These are phyloP conservation scores for Grus americana DNA, from an alignment of 2,113 vertebrate genomes.

Conservation along the genomic window DNA sequence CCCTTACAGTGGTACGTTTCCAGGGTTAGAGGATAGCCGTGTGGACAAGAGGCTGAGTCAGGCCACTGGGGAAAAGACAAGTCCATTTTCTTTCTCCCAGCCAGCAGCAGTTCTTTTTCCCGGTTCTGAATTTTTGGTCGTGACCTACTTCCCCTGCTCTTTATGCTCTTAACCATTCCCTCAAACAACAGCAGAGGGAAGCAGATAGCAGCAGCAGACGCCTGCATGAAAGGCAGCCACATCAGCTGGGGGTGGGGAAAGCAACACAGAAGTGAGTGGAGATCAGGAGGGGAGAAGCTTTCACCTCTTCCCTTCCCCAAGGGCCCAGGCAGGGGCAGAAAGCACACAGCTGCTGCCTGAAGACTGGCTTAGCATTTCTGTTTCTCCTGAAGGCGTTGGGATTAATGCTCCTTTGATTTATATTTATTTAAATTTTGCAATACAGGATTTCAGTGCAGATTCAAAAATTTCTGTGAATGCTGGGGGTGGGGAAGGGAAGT, in stretches of 20 bases:
- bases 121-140: background rate
- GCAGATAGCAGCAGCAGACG: constrained; percentile 35
- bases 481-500: background rate
- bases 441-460: background rate
- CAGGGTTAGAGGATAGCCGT: constrained; percentile 31
- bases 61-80: constrained; percentile 51
- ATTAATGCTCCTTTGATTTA: background rate
- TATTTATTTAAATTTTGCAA: background rate
- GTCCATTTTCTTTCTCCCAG: background rate
- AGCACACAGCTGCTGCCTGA: background rate
- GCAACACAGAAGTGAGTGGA: background rate
- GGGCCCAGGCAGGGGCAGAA: background rate
- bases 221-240: background rate
- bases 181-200: constrained; percentile 63
- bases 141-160: constrained; percentile 60
- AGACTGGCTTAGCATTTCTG: background rate
- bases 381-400: background rate
- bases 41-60: constrained; percentile 42
- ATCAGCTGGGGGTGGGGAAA: constrained; percentile 46
- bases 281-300: background rate
- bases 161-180: constrained; percentile 28
- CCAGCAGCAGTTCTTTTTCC: background rate
- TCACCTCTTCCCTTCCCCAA: background rate
- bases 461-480: background rate
- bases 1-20: constrained; percentile 28